Percentiles rank a stretch among this genome's conserved stretches.
phyloP scores from a whole-genome alignment of 92 coral and sea anemone genomes.

The Micromussa lordhowensis region DNA sequence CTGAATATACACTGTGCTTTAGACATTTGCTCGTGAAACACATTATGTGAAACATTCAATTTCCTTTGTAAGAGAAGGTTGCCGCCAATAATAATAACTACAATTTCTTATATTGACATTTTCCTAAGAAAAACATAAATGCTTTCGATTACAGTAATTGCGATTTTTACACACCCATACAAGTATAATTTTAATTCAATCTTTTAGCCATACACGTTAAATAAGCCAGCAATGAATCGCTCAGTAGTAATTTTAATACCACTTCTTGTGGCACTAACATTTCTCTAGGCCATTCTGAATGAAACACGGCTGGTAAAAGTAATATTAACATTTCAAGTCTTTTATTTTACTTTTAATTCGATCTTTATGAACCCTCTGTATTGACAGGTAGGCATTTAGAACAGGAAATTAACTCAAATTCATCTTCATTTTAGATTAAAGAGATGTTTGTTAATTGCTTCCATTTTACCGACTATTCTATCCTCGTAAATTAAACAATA shows the following conservation, averaged over 20 bases:
- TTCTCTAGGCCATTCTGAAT: neutral
- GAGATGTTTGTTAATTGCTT: neutral
- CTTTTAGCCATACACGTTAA: neutral
- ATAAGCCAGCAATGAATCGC: neutral
- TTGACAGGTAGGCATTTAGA: constrained; percentile 20
- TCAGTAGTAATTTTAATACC: neutral
- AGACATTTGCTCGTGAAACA: neutral
- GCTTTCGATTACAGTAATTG: constrained; percentile 5
- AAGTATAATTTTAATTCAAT: neutral
- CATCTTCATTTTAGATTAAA: constrained; percentile 11
- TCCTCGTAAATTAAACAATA: neutral
- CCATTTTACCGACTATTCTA: constrained; percentile 5
- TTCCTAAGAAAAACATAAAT: neutral
- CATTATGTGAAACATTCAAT: neutral
- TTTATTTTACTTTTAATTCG: constrained; percentile 2
- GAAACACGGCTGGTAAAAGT: neutral
- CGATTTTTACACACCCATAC: neutral
- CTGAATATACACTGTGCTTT: neutral
- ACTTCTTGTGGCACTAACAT: neutral
- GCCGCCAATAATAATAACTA: neutral
- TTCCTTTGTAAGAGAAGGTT: neutral
- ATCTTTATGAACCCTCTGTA: constrained; percentile 13
- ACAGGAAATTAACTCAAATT: constrained; percentile 38
- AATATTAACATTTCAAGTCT: neutral
- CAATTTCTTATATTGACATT: neutral